phyloP scores from a whole-genome alignment of 1,140 invertebrate species.

The Cheumatopsyche charites region DNA sequence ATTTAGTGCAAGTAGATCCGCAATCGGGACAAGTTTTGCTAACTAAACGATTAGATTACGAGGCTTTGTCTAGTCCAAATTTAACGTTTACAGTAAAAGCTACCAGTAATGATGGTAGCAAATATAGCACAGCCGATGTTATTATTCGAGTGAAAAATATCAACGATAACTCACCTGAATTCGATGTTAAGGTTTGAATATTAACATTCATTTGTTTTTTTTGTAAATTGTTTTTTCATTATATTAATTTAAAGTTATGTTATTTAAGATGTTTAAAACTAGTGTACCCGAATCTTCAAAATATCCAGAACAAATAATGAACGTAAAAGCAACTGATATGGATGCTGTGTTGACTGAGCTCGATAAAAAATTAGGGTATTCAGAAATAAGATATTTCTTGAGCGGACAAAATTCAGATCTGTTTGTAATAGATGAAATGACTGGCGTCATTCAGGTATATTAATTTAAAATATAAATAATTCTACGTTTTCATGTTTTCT shows the following conservation, averaged over 20 bases:
- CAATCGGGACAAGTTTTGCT: constrained; percentile 74
- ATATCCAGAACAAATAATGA: constrained; percentile 71
- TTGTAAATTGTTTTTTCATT: background rate
- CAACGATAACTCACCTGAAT: constrained; percentile 81
- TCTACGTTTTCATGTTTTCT: constrained; percentile 37
- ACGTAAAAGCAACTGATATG: constrained; percentile 72
- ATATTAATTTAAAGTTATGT: constrained; percentile 3
- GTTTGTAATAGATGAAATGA: constrained; percentile 72
- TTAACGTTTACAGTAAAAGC: constrained; percentile 76
- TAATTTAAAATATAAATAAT: background rate
- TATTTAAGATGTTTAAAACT: constrained; percentile 69
- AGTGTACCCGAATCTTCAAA: constrained; percentile 73
- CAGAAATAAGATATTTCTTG: constrained; percentile 71
- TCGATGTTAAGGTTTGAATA: constrained; percentile 65
- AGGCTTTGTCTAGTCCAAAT: constrained; percentile 68
- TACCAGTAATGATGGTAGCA: constrained; percentile 70
- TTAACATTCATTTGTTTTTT: constrained; percentile 6
- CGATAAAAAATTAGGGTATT: constrained; percentile 68
- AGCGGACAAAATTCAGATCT: constrained; percentile 74
- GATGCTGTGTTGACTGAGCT: constrained; percentile 69
- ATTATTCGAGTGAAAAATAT: constrained; percentile 74
- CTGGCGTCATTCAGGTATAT: constrained; percentile 67
- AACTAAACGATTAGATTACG: constrained; percentile 77
- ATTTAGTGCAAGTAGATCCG: constrained; percentile 66
- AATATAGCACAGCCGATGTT: constrained; percentile 71